phyloP scores from a whole-genome alignment of 2,888 invertebrate genomes.

The Habroteleia sp. region DNA sequence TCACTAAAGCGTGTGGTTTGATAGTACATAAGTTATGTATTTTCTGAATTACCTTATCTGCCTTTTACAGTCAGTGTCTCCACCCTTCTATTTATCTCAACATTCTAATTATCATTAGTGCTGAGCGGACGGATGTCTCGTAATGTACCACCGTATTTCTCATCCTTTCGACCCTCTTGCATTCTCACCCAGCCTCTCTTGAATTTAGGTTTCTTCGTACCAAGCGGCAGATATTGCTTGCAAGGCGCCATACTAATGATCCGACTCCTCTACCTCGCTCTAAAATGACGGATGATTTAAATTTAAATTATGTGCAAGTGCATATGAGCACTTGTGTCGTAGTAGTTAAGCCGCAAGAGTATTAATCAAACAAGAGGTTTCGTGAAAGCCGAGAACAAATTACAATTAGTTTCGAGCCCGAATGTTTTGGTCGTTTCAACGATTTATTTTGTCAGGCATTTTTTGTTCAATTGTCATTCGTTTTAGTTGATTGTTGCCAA shows the following conservation, averaged over 20 bases:
- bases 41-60: conserved; percentile 63
- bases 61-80: conserved; percentile 59
- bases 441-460: conserved; percentile 41
- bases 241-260: conserved; percentile 65
- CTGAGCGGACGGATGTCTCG: conserved; percentile 75
- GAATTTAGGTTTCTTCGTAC: conserved; percentile 71
- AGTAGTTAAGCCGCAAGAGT: conserved; percentile 54
- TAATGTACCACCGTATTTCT: conserved; percentile 72
- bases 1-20: conserved; percentile 52
- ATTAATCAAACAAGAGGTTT: conserved; percentile 60
- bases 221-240: conserved; percentile 72
- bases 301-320: conserved; percentile 65
- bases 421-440: conserved; percentile 44
- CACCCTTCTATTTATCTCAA: conserved; percentile 74
- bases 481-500: conserved; percentile 6
- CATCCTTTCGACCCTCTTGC: conserved; percentile 70
- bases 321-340: conserved; percentile 65
- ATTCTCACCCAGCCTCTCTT: conserved; percentile 67
- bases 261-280: conserved; percentile 56
- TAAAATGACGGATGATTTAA: conserved; percentile 65
- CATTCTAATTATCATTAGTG: conserved; percentile 79
- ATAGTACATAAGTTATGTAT: conserved; percentile 60
- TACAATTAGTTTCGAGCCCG: conserved; percentile 46
- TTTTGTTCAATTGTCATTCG: conserved; percentile 17
- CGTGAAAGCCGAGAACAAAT: conserved; percentile 47